phyloP scores from a whole-genome alignment of 2,888 invertebrate species.

The Plebejus melissa region DNA sequence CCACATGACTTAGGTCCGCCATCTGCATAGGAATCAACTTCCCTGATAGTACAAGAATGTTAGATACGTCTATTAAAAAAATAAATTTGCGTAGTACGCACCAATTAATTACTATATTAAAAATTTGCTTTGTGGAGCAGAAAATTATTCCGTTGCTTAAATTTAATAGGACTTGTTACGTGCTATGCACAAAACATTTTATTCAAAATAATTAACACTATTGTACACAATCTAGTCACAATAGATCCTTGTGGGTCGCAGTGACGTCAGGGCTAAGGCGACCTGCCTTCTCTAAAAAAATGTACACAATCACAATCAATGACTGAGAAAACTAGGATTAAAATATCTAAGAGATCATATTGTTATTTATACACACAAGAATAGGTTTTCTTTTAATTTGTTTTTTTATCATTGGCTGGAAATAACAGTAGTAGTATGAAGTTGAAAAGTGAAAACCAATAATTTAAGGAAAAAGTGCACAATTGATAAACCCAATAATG shows the following conservation, averaged over 20 bases:
- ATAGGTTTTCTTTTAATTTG: not conserved
- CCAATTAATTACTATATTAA: not conserved
- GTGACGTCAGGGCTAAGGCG: no score
- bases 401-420: not conserved
- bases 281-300: no score
- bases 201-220: constrained; percentile 2
- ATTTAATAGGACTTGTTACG: not conserved
- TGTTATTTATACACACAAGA: not conserved
- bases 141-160: constrained; percentile 6
- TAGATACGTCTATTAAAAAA: constrained; percentile 13
- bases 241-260: not conserved
- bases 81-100: not conserved
- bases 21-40: no score
- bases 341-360: constrained; percentile 21
- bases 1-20: no score
- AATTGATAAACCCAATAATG: not conserved
- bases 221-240: constrained; percentile 15
- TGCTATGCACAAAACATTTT: not conserved
- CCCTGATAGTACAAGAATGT: not conserved
- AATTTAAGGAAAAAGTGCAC: not conserved
- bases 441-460: no score
- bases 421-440: not conserved
- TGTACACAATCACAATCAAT: constrained; percentile 21
- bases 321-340: constrained; percentile 23
- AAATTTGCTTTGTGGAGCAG: not conserved